Evolutionary conservation across 2,797 vertebrate species (phyloP).

Genomic region (Anableps anableps): DNA sequence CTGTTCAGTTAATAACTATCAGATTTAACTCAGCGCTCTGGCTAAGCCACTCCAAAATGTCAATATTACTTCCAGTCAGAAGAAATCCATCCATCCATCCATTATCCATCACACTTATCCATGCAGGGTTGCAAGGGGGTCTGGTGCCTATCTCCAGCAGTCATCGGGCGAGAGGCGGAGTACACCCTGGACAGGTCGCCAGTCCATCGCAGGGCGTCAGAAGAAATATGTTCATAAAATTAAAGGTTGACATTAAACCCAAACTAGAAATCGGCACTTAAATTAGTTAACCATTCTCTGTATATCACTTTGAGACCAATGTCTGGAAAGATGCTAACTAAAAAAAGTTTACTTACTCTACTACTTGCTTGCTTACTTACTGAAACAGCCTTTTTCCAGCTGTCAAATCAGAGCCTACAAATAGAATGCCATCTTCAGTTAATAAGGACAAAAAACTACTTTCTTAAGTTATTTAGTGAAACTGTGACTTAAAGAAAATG

Average conservation of each 20-base stretch:
- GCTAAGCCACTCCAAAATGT: background rate
- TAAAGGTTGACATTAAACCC: background rate
- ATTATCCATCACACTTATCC: too few relatives aligned
- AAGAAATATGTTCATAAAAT: background rate
- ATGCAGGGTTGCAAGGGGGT: too few relatives aligned
- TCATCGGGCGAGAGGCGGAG: too few relatives aligned
- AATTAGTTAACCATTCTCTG: background rate
- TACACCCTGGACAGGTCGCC: too few relatives aligned
- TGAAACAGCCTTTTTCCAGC: too few relatives aligned
- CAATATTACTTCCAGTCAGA: too few relatives aligned
- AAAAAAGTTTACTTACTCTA: background rate
- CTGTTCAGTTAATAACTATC: background rate
- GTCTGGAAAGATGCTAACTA: background rate
- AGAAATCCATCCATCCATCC: too few relatives aligned
- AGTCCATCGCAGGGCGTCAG: too few relatives aligned
- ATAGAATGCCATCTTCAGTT: background rate
- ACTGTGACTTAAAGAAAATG: too few relatives aligned
- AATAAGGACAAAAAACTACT: background rate
- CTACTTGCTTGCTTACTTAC: too few relatives aligned
- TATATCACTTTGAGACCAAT: background rate
- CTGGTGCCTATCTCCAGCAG: too few relatives aligned
- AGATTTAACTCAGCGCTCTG: background rate
- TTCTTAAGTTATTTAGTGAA: too few relatives aligned
- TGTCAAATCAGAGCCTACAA: background rate
- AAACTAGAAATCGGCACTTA: background rate